Base-by-base conservation (phyloP, 1,140 invertebrate genomes). In the Panagrolaimus sp. region DNA sequence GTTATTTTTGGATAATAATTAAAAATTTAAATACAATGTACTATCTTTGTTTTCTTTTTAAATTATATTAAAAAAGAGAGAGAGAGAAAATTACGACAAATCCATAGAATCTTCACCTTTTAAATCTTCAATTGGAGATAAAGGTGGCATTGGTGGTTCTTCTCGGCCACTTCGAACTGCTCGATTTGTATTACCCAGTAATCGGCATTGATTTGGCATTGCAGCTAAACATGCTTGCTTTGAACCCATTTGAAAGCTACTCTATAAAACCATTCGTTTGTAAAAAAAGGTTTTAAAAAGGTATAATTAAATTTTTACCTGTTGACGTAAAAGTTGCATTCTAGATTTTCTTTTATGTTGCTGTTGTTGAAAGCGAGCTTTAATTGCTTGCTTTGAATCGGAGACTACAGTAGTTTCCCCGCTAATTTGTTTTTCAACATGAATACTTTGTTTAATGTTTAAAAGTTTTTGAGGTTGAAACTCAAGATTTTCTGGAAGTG, bases 391-490 rank as follows among this genome's bases (percentile, higher is more conserved):
- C 58, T 81, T 78, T 15, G 77, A 52, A 24, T 72, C 71, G 28
- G 26, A 24, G 47, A 45, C 24, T 67, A 32, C 26, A 44, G 14
- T 28, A 44, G 9, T 45, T 10, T 63, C 28, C 55, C 75, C 43
- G 14, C 52, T 65, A 17, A 78, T 46, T 66, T 76, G 75, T 45
- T 78, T 78, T 63, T 78, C 76, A 8, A 78, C 77, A 21, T 78
- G 74, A 46, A 78, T 78, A 43, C 70, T 74, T 28, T 80, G 76
- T 52, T 78, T 78, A 24, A 78, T 65, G 43, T 80, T 78, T 10
- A 78, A 63, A 48, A 78, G 68, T 44, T 71, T 76, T 74, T 78
- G 76, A n/a, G 76, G 76, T 65, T 80, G 75, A 55, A 78, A 78
- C 62, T 78, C 72, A 17, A 78, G 63, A 67, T 78, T 78, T 65